A percentile compares a stretch with the other conserved stretches of the same genome.
Conservation (phyloP, 1,140 invertebrate genomes). For the Heliconius melpomene region DNA sequence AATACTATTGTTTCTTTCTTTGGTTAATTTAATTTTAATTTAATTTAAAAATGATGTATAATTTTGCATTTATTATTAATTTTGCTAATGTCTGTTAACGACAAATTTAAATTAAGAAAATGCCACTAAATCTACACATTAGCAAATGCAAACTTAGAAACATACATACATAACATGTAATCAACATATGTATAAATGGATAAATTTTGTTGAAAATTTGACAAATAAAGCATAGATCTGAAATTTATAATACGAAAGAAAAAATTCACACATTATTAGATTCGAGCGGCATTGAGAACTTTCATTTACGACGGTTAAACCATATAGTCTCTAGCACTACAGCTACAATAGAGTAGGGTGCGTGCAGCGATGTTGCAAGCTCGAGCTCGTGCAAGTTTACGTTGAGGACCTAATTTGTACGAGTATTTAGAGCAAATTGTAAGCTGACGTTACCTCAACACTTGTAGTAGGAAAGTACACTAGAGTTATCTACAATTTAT, state of each 20-base stretch:
- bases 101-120: background rate
- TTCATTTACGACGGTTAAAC: slow-evolving; percentile 10
- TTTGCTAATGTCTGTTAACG: background rate
- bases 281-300: background rate
- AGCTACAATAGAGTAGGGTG: slow-evolving; percentile 32
- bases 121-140: background rate
- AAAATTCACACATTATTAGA: background rate
- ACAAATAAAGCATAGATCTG: too few species aligned
- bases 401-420: slow-evolving; percentile 24
- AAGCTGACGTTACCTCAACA: background rate
- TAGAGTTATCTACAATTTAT: background rate
- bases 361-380: slow-evolving; percentile 35
- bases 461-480: background rate
- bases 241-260: too few species aligned
- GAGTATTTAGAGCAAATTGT: slow-evolving; percentile 18
- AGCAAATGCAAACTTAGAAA: too few species aligned
- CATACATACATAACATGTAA: too few species aligned
- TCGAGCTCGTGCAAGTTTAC: slow-evolving; percentile 37
- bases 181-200: too few species aligned
- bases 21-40: background rate
- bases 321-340: background rate
- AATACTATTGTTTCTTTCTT: background rate
- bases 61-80: background rate
- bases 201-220: too few species aligned
- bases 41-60: background rate